Base-by-base conservation (phyloP, 2,888 invertebrate genomes). In the Cephonodes hylas region DNA sequence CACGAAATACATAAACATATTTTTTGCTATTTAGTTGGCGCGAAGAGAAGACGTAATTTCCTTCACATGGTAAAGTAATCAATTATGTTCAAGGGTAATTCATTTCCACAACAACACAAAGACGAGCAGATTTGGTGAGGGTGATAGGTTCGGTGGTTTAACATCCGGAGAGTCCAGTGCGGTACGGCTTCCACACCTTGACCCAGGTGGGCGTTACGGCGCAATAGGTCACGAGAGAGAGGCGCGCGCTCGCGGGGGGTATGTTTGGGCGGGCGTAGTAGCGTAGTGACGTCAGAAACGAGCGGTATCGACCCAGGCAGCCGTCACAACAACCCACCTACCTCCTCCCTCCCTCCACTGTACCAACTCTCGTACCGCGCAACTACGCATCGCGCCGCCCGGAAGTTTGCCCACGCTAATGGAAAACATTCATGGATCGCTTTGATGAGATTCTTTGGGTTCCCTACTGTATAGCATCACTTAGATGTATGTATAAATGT, bases 251-350 rank as follows among this genome's bases (percentile, higher is more conserved):
- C 66, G 73, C 73, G 76, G 77, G 84, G 85, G 83, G 81, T 79
- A 80, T 89, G 90, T 90, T 91, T 91, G 89, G 89, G 85, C 87
- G 88, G 88, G 88, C 84, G 89, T 91, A 91, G 91, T 91, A 91
- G 86, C 88, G 91, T 92, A 90, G 85, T 91, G 92, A 91, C 91
- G 92, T 92, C 91, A 91, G 77, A 65, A 85, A 77, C 87, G 82
- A 80, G 82, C 84, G 77, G 75, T 89, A 89, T 89, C 89, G 89
- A 90, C 86, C 88, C 81, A 72, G 70, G 70, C 72, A 76, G 85
- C 90, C 90, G 89, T 89, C 89, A 91, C 77, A 91, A 90, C 88
- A 89, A 84, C 80, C 87, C 84, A 72, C 64, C 62, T 60, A 60
- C 59, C 68, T 67, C 65, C 62, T 60, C 60, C 59, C 68, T 67